Evolutionary conservation across 2,888 invertebrate species (phyloP).

Genomic region (Norana najaformis): DNA sequence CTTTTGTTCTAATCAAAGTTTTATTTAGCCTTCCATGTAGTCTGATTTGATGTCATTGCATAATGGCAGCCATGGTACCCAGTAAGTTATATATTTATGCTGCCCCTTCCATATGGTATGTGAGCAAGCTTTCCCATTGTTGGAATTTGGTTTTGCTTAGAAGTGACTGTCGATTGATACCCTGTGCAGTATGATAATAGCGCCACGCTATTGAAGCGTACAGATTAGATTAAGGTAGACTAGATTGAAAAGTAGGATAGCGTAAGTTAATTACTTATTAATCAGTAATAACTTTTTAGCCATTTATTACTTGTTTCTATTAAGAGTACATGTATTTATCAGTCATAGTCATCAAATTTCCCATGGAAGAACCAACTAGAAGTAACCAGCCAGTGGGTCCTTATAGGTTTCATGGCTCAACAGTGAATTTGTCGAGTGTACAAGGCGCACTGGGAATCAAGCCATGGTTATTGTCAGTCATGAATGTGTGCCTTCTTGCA

Average conservation of each 20-base stretch:
- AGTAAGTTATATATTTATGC: no score
- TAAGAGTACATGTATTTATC: neutral
- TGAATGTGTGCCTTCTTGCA: neutral
- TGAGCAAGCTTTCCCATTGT: no score
- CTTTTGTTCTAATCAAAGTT: neutral
- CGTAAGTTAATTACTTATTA: neutral
- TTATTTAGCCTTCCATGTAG: no score
- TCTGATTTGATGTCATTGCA: no score
- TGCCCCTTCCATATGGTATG: no score
- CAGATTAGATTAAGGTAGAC: neutral
- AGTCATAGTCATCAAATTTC: neutral
- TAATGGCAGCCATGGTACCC: no score
- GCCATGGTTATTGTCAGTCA: neutral
- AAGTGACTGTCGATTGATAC: no score
- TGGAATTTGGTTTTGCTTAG: no score
- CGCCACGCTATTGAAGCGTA: neutral
- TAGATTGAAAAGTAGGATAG: neutral
- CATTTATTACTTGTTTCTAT: neutral
- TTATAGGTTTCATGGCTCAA: neutral
- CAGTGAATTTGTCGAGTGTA: neutral
- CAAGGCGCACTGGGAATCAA: neutral
- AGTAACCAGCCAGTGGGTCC: neutral
- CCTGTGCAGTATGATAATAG: neutral
- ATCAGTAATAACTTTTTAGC: neutral
- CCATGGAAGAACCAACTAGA: neutral